Percentiles rank a stretch among this genome's conserved stretches.
Conservation (phyloP, 2,797 vertebrate species). For the Botia kubotai region DNA sequence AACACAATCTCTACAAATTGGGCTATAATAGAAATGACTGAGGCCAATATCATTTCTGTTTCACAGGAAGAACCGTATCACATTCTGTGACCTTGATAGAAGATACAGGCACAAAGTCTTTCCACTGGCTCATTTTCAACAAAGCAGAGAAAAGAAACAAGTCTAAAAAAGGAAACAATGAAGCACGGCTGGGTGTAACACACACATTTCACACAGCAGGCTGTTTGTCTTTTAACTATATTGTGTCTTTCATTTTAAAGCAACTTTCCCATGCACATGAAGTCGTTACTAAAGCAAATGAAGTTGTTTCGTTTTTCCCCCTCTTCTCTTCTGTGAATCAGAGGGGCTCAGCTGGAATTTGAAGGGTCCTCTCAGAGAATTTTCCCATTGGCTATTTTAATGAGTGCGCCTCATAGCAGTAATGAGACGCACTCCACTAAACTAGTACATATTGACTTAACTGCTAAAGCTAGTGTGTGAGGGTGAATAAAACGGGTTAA, state of each 20-base stretch:
- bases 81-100: constrained; percentile 36
- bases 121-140: constrained; percentile 10
- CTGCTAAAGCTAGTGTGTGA: neutral
- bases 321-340: constrained; percentile 5
- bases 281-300: neutral
- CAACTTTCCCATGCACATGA: constrained; percentile 19
- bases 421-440: constrained; percentile 21
- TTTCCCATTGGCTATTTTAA: constrained; percentile 50
- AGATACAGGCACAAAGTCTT: constrained; percentile 29
- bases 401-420: constrained; percentile 29
- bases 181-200: constrained; percentile 15
- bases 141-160: constrained; percentile 16
- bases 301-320: neutral
- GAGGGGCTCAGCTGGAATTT: constrained; percentile 48
- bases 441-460: neutral
- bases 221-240: neutral
- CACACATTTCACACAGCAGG: neutral
- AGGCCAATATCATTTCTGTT: constrained; percentile 29
- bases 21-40: neutral
- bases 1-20: constrained; percentile 33
- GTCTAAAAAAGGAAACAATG: constrained; percentile 29
- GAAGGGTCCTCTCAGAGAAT: constrained; percentile 51
- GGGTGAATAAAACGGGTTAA: neutral
- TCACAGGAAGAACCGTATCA: constrained; percentile 31
- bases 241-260: constrained; percentile 11